A percentile compares a stretch with the other conserved stretches of the same genome.
These are phyloP conservation scores for Mus pahari DNA, from an alignment of 2,113 vertebrate genomes.

Conservation along the genomic window DNA sequence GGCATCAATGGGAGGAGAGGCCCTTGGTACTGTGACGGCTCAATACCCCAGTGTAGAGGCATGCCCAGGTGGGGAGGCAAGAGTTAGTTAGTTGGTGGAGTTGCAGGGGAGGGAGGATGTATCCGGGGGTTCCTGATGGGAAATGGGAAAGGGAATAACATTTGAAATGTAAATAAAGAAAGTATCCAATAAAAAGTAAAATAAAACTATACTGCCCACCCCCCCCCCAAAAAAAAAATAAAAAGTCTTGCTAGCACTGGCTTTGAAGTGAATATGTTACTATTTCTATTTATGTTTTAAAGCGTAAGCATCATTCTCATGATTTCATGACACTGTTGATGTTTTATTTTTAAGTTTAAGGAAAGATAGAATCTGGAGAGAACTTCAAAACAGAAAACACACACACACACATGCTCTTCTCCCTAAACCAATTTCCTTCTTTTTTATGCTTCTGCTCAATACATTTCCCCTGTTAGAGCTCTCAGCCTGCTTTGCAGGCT, in stretches of 20 bases:
- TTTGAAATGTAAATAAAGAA: too few species aligned
- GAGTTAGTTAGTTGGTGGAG: too few species aligned
- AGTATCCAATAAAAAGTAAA: too few species aligned
- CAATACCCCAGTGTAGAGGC: too few species aligned
- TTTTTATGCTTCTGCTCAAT: background rate
- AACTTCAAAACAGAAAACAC: background rate
- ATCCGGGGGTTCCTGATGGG: too few species aligned
- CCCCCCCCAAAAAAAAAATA: too few species aligned
- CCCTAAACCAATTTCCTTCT: background rate
- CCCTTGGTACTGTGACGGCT: too few species aligned
- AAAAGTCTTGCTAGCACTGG: background rate
- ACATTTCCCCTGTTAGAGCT: background rate
- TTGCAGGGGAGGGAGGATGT: too few species aligned
- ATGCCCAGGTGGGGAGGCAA: too few species aligned
- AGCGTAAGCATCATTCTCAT: background rate
- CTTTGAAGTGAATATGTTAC: background rate
- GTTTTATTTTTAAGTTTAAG: background rate
- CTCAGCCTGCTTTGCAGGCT: background rate
- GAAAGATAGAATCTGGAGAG: background rate
- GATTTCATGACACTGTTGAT: background rate
- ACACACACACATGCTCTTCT: background rate
- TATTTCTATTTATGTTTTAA: background rate
- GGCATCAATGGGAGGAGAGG: too few species aligned
- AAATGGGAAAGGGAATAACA: too few species aligned
- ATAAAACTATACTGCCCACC: too few species aligned